Percentiles rank a stretch among this genome's conserved stretches.
These are phyloP conservation scores for Spodoptera littoralis DNA, from an alignment of 2,888 invertebrate species.

Conservation along the genomic window DNA sequence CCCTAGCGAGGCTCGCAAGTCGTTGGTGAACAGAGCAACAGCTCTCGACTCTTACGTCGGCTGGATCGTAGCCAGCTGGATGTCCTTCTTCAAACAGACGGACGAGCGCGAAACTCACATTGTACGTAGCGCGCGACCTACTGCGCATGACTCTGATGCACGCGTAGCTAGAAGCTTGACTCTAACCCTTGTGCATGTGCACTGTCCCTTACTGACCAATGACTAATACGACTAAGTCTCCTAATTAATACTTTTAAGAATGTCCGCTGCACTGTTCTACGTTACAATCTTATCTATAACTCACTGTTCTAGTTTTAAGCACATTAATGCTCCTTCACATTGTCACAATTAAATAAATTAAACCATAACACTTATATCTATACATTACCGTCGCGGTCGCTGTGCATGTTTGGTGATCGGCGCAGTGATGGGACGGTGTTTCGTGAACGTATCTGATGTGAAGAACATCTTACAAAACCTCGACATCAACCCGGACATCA, in stretches of 20 bases:
- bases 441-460: constrained; percentile 71
- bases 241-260: neutral
- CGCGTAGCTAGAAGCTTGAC: constrained; percentile 30
- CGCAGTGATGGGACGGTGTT: constrained; percentile 82
- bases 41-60: constrained; percentile 84
- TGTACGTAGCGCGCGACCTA: constrained; percentile 74
- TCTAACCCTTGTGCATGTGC: constrained; percentile 54
- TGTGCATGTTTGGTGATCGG: constrained; percentile 58
- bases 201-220: constrained; percentile 21
- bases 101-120: constrained; percentile 80
- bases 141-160: constrained; percentile 35
- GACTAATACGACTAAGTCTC: constrained; percentile 12
- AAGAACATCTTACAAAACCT: constrained; percentile 52
- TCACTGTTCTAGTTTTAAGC: constrained; percentile 17
- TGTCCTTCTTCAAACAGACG: constrained; percentile 79
- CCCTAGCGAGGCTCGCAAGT: constrained; percentile 74
- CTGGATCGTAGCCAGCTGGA: constrained; percentile 83
- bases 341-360: constrained; percentile 37
- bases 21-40: constrained; percentile 78
- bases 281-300: constrained; percentile 13
- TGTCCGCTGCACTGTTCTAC: constrained; percentile 5
- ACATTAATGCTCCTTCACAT: constrained; percentile 33
- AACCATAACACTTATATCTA: constrained; percentile 38
- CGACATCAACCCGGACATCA: constrained; percentile 57
- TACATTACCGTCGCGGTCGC: constrained; percentile 57